Conservation (phyloP, 2,888 invertebrate species). For the Pammene aurita region DNA sequence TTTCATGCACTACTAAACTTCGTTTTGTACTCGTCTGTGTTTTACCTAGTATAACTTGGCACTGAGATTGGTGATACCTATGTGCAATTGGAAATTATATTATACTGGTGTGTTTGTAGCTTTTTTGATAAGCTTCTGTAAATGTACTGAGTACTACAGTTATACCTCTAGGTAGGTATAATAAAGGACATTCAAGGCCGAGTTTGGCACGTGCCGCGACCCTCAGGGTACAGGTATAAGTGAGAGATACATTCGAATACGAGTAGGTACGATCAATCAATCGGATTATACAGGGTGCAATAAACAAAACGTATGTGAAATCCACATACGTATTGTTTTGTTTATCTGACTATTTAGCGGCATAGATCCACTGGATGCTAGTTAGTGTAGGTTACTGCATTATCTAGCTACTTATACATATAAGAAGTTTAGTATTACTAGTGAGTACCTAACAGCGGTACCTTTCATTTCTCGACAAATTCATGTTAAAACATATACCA, state of each 20-base stretch:
- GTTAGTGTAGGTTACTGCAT: too few species aligned
- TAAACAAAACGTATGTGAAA: too few species aligned
- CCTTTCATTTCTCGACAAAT: background rate
- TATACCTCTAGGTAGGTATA: constrained; percentile 40
- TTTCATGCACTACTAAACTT: constrained; percentile 37
- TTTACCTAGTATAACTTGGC: background rate
- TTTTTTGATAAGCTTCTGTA: background rate
- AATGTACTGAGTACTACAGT: constrained; percentile 27
- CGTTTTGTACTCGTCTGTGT: background rate
- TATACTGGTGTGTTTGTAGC: background rate
- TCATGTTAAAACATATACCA: background rate
- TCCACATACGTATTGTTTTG: too few species aligned
- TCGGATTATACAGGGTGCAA: background rate
- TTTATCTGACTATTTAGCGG: too few species aligned
- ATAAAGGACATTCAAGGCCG: constrained; percentile 65
- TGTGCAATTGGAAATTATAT: background rate
- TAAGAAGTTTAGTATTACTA: too few species aligned
- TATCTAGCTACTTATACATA: too few species aligned
- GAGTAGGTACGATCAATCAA: constrained; percentile 10
- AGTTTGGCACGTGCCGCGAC: constrained; percentile 60
- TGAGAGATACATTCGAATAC: background rate
- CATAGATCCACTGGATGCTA: too few species aligned
- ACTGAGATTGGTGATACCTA: background rate
- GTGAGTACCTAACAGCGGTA: too few species aligned
- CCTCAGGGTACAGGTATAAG: constrained; percentile 24